Evolutionary conservation across 2,797 vertebrate genomes (phyloP), one percentile per base, ranked within the genome.

Genomic region (Rhinella marina): DNA sequence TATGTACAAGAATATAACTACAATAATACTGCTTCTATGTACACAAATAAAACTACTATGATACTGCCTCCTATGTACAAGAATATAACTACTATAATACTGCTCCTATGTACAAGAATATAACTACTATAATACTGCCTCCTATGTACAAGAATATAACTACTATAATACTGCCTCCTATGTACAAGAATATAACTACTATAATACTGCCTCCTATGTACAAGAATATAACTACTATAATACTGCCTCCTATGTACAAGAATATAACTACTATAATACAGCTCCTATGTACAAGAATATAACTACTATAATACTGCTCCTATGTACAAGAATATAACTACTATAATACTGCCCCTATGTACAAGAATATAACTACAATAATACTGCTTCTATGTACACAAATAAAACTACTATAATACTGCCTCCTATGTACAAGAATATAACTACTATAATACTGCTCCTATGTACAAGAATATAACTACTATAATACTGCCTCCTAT

Each of bases 241-340:
- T n/a, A n/a, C n/a, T n/a, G n/a, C n/a, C n/a, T 25, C 62, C 23
- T 64, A 64, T 64, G 10, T 64, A 64, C 62, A 64, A 13, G 62
- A 64, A 64, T 64, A 64, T 64, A 64, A 64, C 62, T 64, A 64
- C 61, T 64, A 64, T 64, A 64, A 64, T 64, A 64, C 62, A 12
- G n/a, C 23, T 10, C 21, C 59, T 62, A 62, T 62, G 59, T 62
- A n/a, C 59, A 62, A 62, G 59, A 62, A 62, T 62, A 62, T 62
- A 62, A n/a, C 59, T 62, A 62, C 59, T 62, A 62, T 62, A 62
- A 59, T 21, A 21, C 57, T 59, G 14, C 16, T 21, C 1, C 57
- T 59, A 21, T 59, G 57, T 62, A 62, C 61, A 41, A 41, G 41
- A 41, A 41, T 41, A 41, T 41, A 41, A 41, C 41, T 6, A 41